Conservation (phyloP, 1,140 invertebrate genomes). For the Scaptodrosophila lebanonensis region DNA sequence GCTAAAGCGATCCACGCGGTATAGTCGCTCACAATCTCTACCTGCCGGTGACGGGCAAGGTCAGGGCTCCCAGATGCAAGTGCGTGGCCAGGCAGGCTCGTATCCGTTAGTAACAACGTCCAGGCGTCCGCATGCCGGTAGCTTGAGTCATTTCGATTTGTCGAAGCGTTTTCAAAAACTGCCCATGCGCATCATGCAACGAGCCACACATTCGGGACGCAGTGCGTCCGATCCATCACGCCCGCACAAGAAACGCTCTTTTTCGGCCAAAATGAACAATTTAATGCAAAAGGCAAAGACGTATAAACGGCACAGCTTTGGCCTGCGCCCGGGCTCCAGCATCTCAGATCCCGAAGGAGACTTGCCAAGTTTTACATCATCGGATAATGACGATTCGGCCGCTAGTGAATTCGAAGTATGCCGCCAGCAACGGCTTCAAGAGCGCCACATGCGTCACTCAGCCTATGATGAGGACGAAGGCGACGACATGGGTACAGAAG, state of each 20-base stretch:
- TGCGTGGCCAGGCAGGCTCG: constrained; percentile 51
- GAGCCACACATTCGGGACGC: constrained; percentile 13
- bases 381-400: constrained; percentile 52
- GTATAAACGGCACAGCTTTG: constrained; percentile 66
- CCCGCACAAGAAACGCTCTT: constrained; percentile 41
- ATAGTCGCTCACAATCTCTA: constrained; percentile 88
- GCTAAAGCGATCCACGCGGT: constrained; percentile 80
- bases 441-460: too few species aligned
- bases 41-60: constrained; percentile 82
- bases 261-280: constrained; percentile 61
- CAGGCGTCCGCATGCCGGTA: constrained; percentile 24
- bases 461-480: constrained; percentile 1
- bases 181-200: constrained; percentile 45
- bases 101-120: constrained; percentile 37
- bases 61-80: constrained; percentile 35
- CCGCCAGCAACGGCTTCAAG: constrained; percentile 2
- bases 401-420: constrained; percentile 26
- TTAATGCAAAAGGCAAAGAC: constrained; percentile 71
- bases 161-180: constrained; percentile 56
- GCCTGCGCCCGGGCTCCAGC: constrained; percentile 43
- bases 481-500: constrained; percentile 2
- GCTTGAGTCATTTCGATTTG: constrained; percentile 31
- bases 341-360: constrained; percentile 59
- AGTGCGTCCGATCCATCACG: constrained; percentile 7
- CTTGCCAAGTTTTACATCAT: constrained; percentile 41